These are phyloP conservation scores for Polyommatus icarus DNA, from an alignment of 2,888 invertebrate genomes.

Conservation along the genomic window DNA sequence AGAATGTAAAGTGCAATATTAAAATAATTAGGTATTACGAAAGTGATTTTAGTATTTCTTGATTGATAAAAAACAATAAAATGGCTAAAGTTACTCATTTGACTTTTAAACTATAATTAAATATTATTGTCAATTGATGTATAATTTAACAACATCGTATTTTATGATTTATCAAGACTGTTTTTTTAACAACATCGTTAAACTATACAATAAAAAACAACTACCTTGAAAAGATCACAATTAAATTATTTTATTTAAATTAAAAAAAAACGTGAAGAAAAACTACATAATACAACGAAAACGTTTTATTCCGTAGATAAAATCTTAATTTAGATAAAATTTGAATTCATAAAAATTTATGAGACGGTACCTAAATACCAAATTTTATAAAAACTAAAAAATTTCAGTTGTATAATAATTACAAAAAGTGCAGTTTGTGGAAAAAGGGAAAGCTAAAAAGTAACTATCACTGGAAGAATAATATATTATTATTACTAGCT, in stretches of 20 bases:
- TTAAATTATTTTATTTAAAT: background rate
- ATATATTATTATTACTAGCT: too few relatives aligned
- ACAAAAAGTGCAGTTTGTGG: background rate
- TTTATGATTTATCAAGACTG: background rate
- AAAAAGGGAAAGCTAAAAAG: background rate
- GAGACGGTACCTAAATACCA: background rate
- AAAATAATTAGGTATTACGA: too few relatives aligned
- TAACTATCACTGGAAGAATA: too few relatives aligned
- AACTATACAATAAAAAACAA: background rate
- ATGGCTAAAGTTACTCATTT: background rate
- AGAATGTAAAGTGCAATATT: too few relatives aligned
- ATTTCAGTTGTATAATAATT: background rate
- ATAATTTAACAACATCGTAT: slow-evolving; percentile 4
- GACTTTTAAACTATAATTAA: background rate
- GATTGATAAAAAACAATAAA: background rate
- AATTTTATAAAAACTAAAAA: background rate
- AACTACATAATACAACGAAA: background rate
- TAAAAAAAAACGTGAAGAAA: background rate
- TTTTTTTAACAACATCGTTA: background rate
- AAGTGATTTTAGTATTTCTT: background rate
- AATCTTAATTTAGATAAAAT: background rate
- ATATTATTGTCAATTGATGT: background rate
- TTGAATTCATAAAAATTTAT: background rate
- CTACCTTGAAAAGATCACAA: background rate
- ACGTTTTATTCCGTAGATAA: background rate